Conservation (phyloP, 2,797 vertebrate genomes). For the Sphenopsis melanotis region DNA sequence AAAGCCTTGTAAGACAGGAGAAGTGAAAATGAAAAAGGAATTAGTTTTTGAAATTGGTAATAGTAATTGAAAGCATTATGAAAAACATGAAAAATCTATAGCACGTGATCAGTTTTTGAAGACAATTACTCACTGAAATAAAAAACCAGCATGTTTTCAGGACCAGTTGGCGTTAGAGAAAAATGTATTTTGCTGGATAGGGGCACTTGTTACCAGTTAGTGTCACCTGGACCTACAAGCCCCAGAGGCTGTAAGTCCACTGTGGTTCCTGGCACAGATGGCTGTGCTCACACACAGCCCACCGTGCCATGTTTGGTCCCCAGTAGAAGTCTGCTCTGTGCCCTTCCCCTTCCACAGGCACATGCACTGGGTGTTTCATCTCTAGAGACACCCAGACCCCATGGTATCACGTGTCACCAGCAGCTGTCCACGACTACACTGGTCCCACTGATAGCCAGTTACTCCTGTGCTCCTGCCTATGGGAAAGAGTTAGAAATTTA, state of each 20-base stretch:
- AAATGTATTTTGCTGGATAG: neutral
- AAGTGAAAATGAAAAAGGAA: neutral
- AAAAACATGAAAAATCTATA: neutral
- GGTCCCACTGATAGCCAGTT: neutral
- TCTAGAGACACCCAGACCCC: fast-evolving
- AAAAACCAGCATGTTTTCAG: neutral
- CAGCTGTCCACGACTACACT: neutral
- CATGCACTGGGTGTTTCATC: neutral
- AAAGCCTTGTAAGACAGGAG: neutral
- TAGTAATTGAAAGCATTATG: neutral
- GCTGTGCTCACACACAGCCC: neutral
- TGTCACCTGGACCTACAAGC: neutral
- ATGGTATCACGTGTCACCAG: neutral
- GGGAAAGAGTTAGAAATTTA: neutral
- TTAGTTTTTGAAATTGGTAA: neutral
- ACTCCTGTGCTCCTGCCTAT: neutral
- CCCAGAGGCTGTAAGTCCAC: fast-evolving
- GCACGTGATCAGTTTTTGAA: neutral
- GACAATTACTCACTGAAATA: neutral
- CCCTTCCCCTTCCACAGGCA: neutral
- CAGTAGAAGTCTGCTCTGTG: neutral
- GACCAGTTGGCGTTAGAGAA: no score
- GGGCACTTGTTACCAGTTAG: neutral
- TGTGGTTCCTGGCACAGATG: neutral
- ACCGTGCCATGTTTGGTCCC: fast-evolving